Conservation (phyloP, 2,888 invertebrate genomes). For the Apamea epomidion region DNA sequence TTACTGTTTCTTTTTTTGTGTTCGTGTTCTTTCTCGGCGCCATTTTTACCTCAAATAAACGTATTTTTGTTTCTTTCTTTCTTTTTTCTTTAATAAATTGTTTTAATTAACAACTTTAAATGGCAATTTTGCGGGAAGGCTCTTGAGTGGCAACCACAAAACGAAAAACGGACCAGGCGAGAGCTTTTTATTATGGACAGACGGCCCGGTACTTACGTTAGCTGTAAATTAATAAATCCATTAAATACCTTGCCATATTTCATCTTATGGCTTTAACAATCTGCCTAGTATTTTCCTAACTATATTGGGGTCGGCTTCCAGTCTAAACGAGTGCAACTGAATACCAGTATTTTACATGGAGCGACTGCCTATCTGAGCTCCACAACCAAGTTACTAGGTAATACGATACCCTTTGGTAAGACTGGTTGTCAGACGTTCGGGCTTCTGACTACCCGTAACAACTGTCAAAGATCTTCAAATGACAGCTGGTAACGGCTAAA, state of each 20-base stretch:
- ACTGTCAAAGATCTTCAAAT: background rate
- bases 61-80: background rate
- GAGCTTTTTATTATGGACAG: background rate
- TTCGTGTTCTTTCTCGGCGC: background rate
- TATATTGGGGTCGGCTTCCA: background rate
- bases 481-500: background rate
- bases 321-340: background rate
- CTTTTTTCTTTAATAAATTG: background rate
- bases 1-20: background rate
- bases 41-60: background rate
- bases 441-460: background rate
- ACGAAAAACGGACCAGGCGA: background rate
- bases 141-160: background rate
- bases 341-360: background rate
- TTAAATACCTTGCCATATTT: background rate
- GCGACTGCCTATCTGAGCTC: background rate
- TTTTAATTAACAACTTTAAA: conserved; percentile 7
- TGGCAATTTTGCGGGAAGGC: conserved; percentile 1
- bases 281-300: background rate
- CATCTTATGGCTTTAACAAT: background rate
- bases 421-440: background rate
- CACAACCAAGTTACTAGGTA: background rate
- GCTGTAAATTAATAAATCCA: background rate
- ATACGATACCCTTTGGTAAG: background rate
- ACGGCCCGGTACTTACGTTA: background rate